These are phyloP conservation scores for Timema podura DNA, from an alignment of 2,888 invertebrate species.

Conservation along the genomic window DNA sequence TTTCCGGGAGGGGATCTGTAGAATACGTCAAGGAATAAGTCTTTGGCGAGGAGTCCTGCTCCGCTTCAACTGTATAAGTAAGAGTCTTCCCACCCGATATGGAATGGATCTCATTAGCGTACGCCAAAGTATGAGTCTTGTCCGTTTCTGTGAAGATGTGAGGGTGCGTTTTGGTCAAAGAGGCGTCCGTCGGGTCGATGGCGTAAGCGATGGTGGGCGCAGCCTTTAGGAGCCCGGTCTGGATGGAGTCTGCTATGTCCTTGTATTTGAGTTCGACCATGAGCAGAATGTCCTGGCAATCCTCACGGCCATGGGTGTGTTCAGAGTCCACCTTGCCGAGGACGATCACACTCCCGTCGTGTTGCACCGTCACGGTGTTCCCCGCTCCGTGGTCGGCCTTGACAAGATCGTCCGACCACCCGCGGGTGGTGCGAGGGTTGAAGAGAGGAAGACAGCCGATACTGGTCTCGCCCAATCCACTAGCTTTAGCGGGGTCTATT, in stretches of 20 bases:
- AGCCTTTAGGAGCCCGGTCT: constrained; percentile 19
- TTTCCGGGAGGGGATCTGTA: constrained; percentile 13
- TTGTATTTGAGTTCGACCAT: constrained; percentile 38
- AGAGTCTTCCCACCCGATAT: constrained; percentile 13
- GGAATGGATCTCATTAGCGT: constrained; percentile 29
- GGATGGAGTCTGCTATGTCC: constrained; percentile 27
- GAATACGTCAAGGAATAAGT: constrained; percentile 17
- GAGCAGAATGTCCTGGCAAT: constrained; percentile 35
- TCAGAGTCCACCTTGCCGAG: constrained; percentile 35
- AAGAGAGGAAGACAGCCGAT: constrained; percentile 17
- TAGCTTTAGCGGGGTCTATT: constrained; percentile 18
- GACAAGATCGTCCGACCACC: constrained; percentile 18
- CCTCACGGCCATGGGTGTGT: constrained; percentile 24
- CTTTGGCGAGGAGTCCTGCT: constrained; percentile 12
- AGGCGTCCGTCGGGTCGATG: constrained; percentile 17
- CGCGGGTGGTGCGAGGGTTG: constrained; percentile 9
- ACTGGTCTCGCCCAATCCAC: not conserved
- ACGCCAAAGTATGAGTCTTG: constrained; percentile 28
- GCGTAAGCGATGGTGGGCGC: constrained; percentile 24
- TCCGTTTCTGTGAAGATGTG: constrained; percentile 25
- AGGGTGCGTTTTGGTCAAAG: constrained; percentile 11
- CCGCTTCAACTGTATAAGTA: constrained; percentile 20
- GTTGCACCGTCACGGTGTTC: constrained; percentile 26
- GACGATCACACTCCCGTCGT: constrained; percentile 35
- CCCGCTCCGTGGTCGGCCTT: constrained; percentile 16